phyloP scores from a whole-genome alignment of 2,797 vertebrate species.

The Octomys mimax region DNA sequence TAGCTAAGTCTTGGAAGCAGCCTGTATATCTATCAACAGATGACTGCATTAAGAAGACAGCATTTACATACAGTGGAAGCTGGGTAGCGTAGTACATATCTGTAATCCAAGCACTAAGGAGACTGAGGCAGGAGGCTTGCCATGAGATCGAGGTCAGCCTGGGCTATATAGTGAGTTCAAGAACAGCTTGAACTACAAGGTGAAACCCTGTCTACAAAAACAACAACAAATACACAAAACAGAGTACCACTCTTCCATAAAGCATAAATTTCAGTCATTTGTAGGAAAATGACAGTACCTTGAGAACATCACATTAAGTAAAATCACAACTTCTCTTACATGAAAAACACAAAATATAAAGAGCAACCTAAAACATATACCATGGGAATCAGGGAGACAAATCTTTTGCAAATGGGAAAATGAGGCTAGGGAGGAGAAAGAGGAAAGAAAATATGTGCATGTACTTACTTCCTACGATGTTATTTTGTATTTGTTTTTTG shows the following conservation, averaged over 20 bases:
- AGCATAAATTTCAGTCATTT: background rate
- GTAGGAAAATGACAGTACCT: background rate
- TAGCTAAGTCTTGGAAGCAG: background rate
- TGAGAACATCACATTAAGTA: background rate
- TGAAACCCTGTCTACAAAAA: background rate
- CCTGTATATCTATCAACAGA: background rate
- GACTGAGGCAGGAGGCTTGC: background rate
- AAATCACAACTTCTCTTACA: background rate
- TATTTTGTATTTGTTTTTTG: background rate
- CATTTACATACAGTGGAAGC: background rate
- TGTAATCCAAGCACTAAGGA: background rate
- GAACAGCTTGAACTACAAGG: background rate
- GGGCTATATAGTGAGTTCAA: too few relatives aligned
- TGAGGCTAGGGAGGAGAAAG: background rate
- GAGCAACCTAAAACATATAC: background rate
- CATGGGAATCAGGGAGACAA: background rate
- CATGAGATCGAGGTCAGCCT: background rate
- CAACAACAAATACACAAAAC: background rate
- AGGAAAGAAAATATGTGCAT: background rate
- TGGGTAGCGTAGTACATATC: background rate
- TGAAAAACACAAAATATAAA: background rate
- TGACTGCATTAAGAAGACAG: background rate
- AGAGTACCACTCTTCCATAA: background rate
- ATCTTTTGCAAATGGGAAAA: background rate
- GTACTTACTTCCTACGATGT: background rate